phyloP scores from a whole-genome alignment of 2,888 invertebrate species.

The Pomacea canaliculata region DNA sequence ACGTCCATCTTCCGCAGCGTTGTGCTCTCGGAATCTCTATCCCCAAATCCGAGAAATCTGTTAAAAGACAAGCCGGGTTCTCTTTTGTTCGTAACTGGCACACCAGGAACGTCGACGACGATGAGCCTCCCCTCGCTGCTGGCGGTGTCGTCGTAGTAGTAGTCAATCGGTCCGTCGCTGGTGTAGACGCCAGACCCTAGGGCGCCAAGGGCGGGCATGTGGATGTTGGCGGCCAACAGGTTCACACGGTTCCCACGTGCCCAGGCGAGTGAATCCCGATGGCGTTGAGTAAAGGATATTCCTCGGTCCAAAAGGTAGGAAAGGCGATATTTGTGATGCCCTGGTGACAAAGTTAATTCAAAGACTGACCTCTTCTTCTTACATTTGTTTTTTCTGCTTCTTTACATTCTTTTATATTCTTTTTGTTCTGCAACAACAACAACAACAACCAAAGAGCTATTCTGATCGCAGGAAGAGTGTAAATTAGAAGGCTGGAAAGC shows the following conservation, averaged over 20 bases:
- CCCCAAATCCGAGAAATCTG: neutral
- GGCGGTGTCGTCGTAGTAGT: slow-evolving; percentile 12
- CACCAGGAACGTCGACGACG: slow-evolving; percentile 29
- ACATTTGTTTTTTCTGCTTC: neutral
- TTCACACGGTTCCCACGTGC: slow-evolving; percentile 78
- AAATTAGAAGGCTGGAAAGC: too few relatives aligned
- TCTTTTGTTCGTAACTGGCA: neutral
- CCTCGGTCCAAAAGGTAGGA: slow-evolving; percentile 83
- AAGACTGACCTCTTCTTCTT: neutral
- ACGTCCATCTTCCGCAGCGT: neutral
- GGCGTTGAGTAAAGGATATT: slow-evolving; percentile 74
- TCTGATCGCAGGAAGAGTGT: too few relatives aligned
- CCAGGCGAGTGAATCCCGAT: slow-evolving; percentile 77
- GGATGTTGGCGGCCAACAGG: slow-evolving; percentile 80
- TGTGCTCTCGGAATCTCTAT: neutral
- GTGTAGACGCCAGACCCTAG: slow-evolving; percentile 84
- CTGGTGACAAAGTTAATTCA: neutral
- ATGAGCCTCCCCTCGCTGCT: slow-evolving; percentile 34
- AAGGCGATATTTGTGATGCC: slow-evolving; percentile 45
- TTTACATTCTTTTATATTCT: neutral
- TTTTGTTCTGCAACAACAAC: neutral
- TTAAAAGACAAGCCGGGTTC: too few relatives aligned
- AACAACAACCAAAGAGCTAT: neutral
- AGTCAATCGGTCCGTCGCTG: slow-evolving; percentile 28
- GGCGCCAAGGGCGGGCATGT: slow-evolving; percentile 71